phyloP scores from a whole-genome alignment of 2,797 vertebrate genomes.

The Bovichtus variegatus region DNA sequence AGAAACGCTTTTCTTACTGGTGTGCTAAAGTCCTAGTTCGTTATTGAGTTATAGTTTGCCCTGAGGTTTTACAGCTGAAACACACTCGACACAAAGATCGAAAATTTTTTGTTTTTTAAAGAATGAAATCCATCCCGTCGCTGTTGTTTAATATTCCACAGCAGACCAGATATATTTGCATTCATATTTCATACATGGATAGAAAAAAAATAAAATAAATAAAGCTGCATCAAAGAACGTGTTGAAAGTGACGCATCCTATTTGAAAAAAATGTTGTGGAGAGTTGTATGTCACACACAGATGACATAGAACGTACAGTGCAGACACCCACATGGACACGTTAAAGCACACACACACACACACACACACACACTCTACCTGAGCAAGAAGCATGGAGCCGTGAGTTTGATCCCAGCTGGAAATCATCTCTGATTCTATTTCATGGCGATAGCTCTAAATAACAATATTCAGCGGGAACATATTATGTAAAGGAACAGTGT shows the following conservation, averaged over 20 bases:
- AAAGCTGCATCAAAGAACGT: neutral
- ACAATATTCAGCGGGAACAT: conserved; percentile 44
- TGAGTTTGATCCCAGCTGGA: conserved; percentile 59
- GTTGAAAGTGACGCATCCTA: neutral
- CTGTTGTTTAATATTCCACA: neutral
- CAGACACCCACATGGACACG: conserved; percentile 28
- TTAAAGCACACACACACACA: conserved; percentile 10
- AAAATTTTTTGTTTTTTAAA: neutral
- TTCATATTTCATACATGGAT: neutral
- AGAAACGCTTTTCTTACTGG: neutral
- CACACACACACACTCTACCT: neutral
- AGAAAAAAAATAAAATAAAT: neutral
- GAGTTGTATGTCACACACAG: neutral
- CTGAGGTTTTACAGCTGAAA: neutral
- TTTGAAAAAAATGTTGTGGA: neutral
- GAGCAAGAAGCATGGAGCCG: conserved; percentile 16
- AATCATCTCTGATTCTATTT: conserved; percentile 55
- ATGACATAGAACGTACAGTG: neutral
- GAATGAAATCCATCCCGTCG: neutral
- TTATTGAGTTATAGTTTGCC: too few relatives aligned
- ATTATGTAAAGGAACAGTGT: conserved; percentile 17
- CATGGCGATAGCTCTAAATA: conserved; percentile 50
- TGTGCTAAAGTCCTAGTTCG: neutral
- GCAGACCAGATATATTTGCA: neutral
- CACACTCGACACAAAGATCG: neutral